phyloP scores from a whole-genome alignment of 2,888 invertebrate species.

The Cataglyphis rosenhaueri region DNA sequence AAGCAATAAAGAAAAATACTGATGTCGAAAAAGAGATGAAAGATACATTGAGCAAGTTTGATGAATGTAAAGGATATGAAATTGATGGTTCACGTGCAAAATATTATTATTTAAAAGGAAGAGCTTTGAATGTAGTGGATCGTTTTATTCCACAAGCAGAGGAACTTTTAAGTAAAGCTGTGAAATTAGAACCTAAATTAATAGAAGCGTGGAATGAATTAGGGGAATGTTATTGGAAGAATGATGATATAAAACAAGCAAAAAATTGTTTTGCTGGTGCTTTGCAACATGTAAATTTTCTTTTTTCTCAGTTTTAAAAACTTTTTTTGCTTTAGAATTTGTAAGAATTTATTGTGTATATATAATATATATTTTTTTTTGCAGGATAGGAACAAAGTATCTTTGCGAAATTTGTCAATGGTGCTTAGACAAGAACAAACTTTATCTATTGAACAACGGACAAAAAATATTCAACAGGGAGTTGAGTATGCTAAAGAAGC shows the following conservation, averaged over 20 bases:
- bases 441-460: constrained; percentile 86
- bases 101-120: constrained; percentile 91
- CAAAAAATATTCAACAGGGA: constrained; percentile 89
- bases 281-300: constrained; percentile 88
- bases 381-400: constrained; percentile 91
- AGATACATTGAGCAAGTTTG: constrained; percentile 88
- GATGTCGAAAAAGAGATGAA: constrained; percentile 89
- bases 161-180: constrained; percentile 92
- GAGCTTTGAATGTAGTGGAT: constrained; percentile 90
- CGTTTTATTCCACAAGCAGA: constrained; percentile 90
- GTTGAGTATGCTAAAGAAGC: constrained; percentile 93
- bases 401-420: constrained; percentile 93
- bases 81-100: constrained; percentile 86
- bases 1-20: constrained; percentile 89
- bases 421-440: constrained; percentile 90
- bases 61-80: constrained; percentile 89
- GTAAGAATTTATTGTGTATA: background rate
- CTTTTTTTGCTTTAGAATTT: background rate
- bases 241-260: constrained; percentile 92
- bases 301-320: background rate
- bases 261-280: constrained; percentile 94
- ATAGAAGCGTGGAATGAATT: constrained; percentile 95
- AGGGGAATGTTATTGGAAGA: constrained; percentile 96
- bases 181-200: constrained; percentile 93
- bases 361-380: constrained; percentile 54